phyloP scores from a whole-genome alignment of 92 coral and sea anemone genomes.

The Zoanthus sociatus region DNA sequence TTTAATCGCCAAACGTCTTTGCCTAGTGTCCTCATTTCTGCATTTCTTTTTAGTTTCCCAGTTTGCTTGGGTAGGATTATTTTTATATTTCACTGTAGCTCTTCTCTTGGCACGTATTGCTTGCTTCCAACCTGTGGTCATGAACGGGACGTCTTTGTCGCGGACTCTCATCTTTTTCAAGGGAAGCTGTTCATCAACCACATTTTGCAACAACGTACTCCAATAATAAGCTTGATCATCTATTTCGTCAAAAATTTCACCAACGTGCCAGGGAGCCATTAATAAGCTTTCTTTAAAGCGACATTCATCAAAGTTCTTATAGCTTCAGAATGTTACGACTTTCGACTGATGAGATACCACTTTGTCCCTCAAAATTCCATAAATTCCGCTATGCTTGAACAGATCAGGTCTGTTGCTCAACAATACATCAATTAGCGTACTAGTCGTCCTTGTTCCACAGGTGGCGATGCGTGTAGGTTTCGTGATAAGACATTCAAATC shows the following conservation, averaged over 20 bases:
- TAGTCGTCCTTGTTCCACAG: background rate
- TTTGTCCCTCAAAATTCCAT: background rate
- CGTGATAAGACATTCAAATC: conserved; percentile 54
- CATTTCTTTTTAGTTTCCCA: conserved; percentile 6
- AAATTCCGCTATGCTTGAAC: conserved; percentile 3
- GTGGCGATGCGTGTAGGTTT: conserved; percentile 43
- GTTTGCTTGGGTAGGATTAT: conserved; percentile 25
- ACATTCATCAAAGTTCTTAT: conserved; percentile 1
- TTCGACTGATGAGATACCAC: background rate
- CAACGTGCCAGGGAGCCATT: background rate
- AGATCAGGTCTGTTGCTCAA: conserved; percentile 6
- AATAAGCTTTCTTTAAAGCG: background rate
- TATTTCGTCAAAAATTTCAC: background rate
- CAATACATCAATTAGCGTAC: background rate
- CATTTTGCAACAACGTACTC: background rate
- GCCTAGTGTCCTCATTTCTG: conserved; percentile 52
- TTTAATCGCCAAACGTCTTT: conserved; percentile 47
- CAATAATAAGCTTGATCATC: background rate
- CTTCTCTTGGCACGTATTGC: conserved; percentile 37
- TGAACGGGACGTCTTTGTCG: conserved; percentile 32
- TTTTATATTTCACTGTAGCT: conserved; percentile 20
- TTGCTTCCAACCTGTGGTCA: conserved; percentile 45
- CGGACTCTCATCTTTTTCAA: conserved; percentile 46
- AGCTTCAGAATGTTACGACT: background rate
- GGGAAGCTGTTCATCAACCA: conserved; percentile 20